Evolutionary conservation across 2,797 vertebrate genomes (phyloP), one percentile per base, ranked within the genome.

Genomic region (Todus mexicanus): DNA sequence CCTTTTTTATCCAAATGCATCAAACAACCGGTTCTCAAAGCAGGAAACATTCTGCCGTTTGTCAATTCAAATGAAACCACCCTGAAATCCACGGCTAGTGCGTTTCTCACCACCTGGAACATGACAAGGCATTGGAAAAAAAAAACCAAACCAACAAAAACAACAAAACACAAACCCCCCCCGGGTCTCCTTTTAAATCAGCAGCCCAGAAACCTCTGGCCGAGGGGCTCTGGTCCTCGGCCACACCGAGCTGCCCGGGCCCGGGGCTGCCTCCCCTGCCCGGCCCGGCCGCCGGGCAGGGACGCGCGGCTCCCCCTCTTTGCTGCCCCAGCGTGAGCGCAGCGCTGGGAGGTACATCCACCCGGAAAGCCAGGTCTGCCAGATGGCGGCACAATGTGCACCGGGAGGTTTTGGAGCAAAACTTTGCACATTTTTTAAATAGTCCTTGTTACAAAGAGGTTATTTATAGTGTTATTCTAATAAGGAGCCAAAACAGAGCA

Each of bases 401-500:
- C 72, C 40, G 54, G 73, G 84, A 91, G 89, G 23, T 56, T 93
- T 64, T 75, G 53, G 57, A 96, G 77, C 37, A 72, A 92, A 94
- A 81, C 21, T 23, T 78, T 68, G 35, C 56, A 40, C 54, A 4
- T 81, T 94, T 84, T 87, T 86, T 60, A 40, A 31, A 21, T 85
- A 73, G 85, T 68, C 56, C 91, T 83, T 90, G 53, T 87, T 91
- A 94, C 91, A 95, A 95, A 91, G 93, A 86, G 45, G 82, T 75
- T 96, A 95, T 96, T 96, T 95, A 91, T 93, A 84, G 94, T 51
- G 29, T 76, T 81, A 40, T 57, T 87, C 70, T 93, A 89, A 91
- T 73, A 88, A 81, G 84, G 25, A 92, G 56, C 87, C 76, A 82
- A 94, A 95, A 86, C 87, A 96, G 93, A 91, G 60, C 71, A 92